Base-by-base conservation (phyloP, 2,113 vertebrate genomes). In the Cynocephalus volans region DNA sequence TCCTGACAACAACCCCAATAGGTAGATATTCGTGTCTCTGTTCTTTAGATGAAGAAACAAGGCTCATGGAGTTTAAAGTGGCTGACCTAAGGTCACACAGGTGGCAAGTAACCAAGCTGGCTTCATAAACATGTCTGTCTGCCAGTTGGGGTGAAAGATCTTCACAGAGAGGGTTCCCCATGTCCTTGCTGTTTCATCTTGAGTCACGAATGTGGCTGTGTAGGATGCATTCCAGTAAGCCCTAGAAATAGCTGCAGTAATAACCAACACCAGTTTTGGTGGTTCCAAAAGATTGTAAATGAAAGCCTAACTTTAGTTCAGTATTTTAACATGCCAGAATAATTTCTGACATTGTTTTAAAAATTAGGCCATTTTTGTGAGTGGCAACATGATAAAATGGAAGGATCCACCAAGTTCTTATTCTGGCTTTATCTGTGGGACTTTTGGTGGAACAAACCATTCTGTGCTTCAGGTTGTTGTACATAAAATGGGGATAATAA, bases 241-340 rank as follows among this genome's bases (percentile, higher is more conserved):
- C 67, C 77, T 60, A 82, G 60, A 62, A 89, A 93, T 90, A 90
- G 67, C 89, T 58, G 11, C 62, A 79, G 33, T 69, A 88, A 85
- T 83, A 86, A 82, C 3, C 54, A 88, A 73, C 85, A 31, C 5
- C 64, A 54, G 83, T 64, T 84, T 94, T 33, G 56, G 50, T 93
- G 70, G 41, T 88, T 89, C 56, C 76, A 33, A n/a, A 83, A 92
- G 58, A 96, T 56, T 80, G 26, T 83, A 73, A 93, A 90, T 93
- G 26, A 92, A 97, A 86, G 31, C 58, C 36, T n/a, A n/a, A n/a
- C n/a, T 95, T 95, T 79, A 82, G 67, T 92, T 97, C 54, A 45
- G 36, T 96, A 93, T 96, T 97, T 96, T 79, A 92, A 97, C 95
- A 95, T 72, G 33, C 86, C 73, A 87, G 41, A 58, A 58, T 93